phyloP scores from a whole-genome alignment of 2,888 invertebrate genomes.

The Drosophila borealis region DNA sequence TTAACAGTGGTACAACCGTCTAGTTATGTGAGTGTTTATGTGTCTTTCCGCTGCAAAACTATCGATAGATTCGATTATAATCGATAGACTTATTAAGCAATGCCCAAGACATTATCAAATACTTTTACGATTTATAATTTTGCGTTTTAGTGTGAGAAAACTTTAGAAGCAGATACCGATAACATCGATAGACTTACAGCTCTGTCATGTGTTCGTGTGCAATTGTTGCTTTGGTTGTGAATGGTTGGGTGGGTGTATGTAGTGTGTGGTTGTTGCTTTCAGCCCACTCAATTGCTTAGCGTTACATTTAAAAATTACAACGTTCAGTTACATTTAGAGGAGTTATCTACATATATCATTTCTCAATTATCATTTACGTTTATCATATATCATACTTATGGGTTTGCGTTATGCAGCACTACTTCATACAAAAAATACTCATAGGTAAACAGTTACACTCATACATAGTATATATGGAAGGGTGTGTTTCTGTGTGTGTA shows the following conservation, averaged over 20 bases:
- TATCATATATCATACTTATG: constrained; percentile 31
- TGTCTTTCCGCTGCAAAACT: constrained; percentile 12
- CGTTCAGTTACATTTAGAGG: constrained; percentile 69
- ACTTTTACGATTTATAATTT: neutral
- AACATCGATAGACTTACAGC: constrained; percentile 1
- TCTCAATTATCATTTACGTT: constrained; percentile 26
- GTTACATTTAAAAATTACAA: constrained; percentile 75
- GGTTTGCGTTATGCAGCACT: constrained; percentile 52
- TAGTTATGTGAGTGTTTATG: constrained; percentile 36
- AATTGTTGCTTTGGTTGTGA: constrained; percentile 7
- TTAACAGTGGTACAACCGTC: constrained; percentile 65
- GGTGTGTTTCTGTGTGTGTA: constrained; percentile 24
- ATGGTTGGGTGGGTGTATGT: constrained; percentile 21
- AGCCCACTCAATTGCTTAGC: constrained; percentile 65
- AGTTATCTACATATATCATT: constrained; percentile 51
- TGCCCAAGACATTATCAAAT: neutral
- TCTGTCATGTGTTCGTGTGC: constrained; percentile 24
- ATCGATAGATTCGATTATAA: neutral
- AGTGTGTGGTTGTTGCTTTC: constrained; percentile 18
- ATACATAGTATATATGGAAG: constrained; percentile 4
- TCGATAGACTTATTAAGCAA: neutral
- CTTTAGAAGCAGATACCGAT: neutral
- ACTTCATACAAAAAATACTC: constrained; percentile 74
- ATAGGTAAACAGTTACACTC: constrained; percentile 46
- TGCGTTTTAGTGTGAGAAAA: neutral